A percentile compares a stretch with the other conserved stretches of the same genome.
phyloP scores from a whole-genome alignment of 37 sponge, comb jelly and placozoan genomes.

The Mnemiopsis leidyi region DNA sequence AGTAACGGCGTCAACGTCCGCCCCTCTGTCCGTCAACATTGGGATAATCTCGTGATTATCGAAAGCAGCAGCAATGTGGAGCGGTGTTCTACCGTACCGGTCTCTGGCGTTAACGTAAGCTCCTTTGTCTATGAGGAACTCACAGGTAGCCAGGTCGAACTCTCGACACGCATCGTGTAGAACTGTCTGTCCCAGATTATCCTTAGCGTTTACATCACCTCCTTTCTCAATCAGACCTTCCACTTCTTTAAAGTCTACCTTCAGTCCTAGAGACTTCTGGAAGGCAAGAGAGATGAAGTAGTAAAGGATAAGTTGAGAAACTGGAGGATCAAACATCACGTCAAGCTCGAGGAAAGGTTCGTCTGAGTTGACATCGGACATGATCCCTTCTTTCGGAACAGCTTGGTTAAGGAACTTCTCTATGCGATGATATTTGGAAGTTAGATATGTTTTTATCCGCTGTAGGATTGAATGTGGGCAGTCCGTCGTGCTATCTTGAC shows the following conservation, averaged over 20 bases:
- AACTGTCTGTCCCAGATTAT: constrained; percentile 10
- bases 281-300: background rate
- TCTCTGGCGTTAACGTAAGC: background rate
- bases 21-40: background rate
- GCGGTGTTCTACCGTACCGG: background rate
- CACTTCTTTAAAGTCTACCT: background rate
- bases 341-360: background rate
- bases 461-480: no score
- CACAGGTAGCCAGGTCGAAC: background rate
- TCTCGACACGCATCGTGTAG: constrained; percentile 31
- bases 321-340: background rate
- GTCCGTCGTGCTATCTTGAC: no score
- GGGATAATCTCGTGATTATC: background rate
- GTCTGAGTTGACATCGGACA: background rate
- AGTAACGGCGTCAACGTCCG: constrained; percentile 65
- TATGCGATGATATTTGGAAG: background rate
- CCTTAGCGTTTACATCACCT: background rate
- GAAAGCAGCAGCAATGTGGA: constrained; percentile 36
- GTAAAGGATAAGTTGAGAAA: no score
- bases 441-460: background rate
- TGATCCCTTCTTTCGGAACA: background rate
- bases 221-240: background rate
- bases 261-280: constrained; percentile 6
- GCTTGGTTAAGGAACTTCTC: background rate
- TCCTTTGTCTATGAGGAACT: constrained; percentile 40